Evolutionary conservation across 2,113 vertebrate genomes (phyloP).

Genomic region (Lophochroa leadbeateri): DNA sequence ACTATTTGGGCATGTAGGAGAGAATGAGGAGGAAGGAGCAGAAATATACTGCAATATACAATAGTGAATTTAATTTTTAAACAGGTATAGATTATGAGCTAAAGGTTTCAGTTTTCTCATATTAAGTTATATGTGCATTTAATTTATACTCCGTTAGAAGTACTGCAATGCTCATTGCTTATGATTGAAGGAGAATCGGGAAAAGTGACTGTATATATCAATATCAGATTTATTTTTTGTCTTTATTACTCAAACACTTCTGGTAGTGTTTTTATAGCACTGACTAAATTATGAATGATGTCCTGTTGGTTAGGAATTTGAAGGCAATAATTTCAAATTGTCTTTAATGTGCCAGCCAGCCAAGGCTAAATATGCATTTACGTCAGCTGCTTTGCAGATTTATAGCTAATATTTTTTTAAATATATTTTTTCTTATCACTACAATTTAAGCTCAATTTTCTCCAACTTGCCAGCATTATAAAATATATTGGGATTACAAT

Average conservation of each 20-base stretch:
- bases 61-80: not conserved
- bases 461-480: not conserved
- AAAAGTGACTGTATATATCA: not conserved
- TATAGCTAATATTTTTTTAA: constrained; percentile 7
- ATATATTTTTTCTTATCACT: not conserved
- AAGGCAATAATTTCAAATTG: not conserved
- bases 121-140: not conserved
- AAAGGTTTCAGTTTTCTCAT: not conserved
- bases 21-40: not conserved
- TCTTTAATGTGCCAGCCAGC: not conserved
- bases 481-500: not conserved
- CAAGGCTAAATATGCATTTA: not conserved
- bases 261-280: not conserved
- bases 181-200: not conserved
- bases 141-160: not conserved
- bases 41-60: not conserved
- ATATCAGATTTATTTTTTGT: constrained; percentile 24
- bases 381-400: constrained; percentile 23
- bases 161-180: not conserved
- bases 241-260: constrained; percentile 11
- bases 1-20: not conserved
- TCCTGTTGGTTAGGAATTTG: constrained; percentile 25
- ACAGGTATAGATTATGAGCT: not conserved
- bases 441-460: not conserved
- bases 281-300: constrained; percentile 32